Evolutionary conservation across 2,797 vertebrate species (phyloP).

Genomic region (Lemur catta): DNA sequence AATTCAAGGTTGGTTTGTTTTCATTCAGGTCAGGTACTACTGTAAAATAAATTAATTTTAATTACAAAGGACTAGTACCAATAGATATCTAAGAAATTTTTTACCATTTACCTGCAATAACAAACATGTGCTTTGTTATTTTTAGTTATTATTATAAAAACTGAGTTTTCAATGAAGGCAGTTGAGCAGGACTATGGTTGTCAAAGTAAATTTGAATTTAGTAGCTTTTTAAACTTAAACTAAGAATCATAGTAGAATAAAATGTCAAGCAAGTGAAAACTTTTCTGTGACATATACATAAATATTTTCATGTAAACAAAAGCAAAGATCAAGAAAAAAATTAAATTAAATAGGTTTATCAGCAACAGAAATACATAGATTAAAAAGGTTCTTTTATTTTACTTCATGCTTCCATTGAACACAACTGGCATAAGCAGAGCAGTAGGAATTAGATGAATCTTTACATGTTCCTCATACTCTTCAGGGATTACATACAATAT

Average conservation of each 20-base stretch:
- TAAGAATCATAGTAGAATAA: constrained; percentile 65
- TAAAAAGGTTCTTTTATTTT: constrained; percentile 70
- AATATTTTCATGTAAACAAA: constrained; percentile 80
- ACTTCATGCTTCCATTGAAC: constrained; percentile 75
- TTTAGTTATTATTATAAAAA: constrained; percentile 78
- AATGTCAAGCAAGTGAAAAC: constrained; percentile 63
- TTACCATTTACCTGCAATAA: constrained; percentile 70
- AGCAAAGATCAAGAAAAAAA: constrained; percentile 69
- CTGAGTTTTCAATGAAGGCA: constrained; percentile 68
- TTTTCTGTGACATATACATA: constrained; percentile 78
- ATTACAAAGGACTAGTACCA: constrained; percentile 68
- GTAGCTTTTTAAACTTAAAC: constrained; percentile 59
- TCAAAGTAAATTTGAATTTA: constrained; percentile 68
- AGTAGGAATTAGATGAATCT: constrained; percentile 75
- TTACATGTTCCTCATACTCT: constrained; percentile 60
- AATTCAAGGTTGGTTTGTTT: constrained; percentile 58
- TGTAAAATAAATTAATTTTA: constrained; percentile 68
- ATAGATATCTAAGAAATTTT: constrained; percentile 67
- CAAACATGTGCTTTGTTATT: constrained; percentile 76
- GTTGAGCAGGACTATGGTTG: constrained; percentile 48
- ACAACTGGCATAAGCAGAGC: constrained; percentile 66
- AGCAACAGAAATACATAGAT: constrained; percentile 74
- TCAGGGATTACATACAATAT: constrained; percentile 54
- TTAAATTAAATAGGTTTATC: constrained; percentile 51
- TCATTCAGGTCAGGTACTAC: constrained; percentile 44